A percentile compares a stretch with the other conserved stretches of the same genome.
These are phyloP conservation scores for Drosophila nigrodunni DNA, from an alignment of 1,140 invertebrate species.

Conservation along the genomic window DNA sequence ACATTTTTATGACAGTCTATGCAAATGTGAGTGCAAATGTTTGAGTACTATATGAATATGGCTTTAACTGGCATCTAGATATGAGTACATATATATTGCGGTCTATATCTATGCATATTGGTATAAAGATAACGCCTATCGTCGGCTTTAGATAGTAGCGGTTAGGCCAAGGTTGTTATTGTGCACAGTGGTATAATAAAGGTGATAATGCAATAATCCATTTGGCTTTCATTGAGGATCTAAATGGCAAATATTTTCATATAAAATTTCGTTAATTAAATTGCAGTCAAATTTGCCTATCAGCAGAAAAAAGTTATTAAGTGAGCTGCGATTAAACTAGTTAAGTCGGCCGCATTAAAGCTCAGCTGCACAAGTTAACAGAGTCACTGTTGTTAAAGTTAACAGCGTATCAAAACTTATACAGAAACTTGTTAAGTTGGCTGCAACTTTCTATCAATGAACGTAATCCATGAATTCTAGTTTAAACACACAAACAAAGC, in stretches of 20 bases:
- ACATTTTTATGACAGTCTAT: conserved; percentile 15
- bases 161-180: conserved; percentile 31
- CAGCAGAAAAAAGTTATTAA: no score
- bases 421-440: background rate
- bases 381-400: background rate
- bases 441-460: background rate
- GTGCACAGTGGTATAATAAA: conserved; percentile 30
- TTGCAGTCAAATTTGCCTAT: background rate
- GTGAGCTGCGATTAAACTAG: no score
- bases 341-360: no score
- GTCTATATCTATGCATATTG: conserved; percentile 8
- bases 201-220: conserved; percentile 6
- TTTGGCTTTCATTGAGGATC: background rate
- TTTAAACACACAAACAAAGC: background rate
- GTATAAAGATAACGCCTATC: conserved; percentile 42
- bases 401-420: background rate
- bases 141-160: conserved; percentile 33
- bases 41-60: conserved; percentile 20
- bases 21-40: conserved; percentile 18
- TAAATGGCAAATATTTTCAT: background rate
- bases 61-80: conserved; percentile 30
- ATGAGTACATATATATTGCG: conserved; percentile 3
- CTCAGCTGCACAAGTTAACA: no score
- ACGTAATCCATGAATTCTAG: background rate
- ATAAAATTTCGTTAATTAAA: conserved; percentile 7